These are phyloP conservation scores for Helostoma temminkii DNA, from an alignment of 2,797 vertebrate genomes.

Conservation along the genomic window DNA sequence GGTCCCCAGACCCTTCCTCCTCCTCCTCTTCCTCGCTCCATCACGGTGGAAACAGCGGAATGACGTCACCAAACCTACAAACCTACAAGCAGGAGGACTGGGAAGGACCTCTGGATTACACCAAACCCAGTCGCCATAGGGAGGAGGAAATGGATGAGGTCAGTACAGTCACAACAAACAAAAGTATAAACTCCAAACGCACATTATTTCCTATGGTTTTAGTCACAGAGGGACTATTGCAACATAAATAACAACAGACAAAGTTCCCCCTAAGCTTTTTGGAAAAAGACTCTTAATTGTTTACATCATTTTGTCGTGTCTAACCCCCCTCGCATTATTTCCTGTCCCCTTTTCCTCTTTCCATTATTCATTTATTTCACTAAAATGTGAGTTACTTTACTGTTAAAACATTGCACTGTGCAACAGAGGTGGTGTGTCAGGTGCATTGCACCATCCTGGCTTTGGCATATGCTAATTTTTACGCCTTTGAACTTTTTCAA, in stretches of 20 bases:
- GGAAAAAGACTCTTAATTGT: conserved; percentile 52
- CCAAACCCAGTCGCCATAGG: conserved; percentile 94
- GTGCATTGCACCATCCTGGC: conserved; percentile 82
- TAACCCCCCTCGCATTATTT: conserved; percentile 52
- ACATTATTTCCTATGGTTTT: conserved; percentile 26
- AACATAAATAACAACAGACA: conserved; percentile 64
- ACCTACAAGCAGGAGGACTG: conserved; percentile 95
- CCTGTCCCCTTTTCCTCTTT: conserved; percentile 63
- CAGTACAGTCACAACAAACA: conserved; percentile 36
- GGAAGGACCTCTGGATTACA: conserved; percentile 98
- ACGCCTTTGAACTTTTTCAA: conserved; percentile 82
- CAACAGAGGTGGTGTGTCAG: conserved; percentile 80
- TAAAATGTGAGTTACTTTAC: conserved; percentile 63
- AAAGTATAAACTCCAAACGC: conserved; percentile 11
- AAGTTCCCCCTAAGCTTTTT: conserved; percentile 56
- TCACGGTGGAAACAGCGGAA: conserved; percentile 88
- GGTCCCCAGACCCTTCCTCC: conserved; percentile 91
- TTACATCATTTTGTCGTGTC: conserved; percentile 66
- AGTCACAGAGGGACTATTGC: conserved; percentile 62
- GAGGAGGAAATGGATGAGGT: conserved; percentile 97
- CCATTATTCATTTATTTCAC: conserved; percentile 66
- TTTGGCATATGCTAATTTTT: conserved; percentile 79
- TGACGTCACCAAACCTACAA: conserved; percentile 92
- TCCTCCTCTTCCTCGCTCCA: conserved; percentile 89
- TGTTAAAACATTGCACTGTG: conserved; percentile 66